Percentiles rank a stretch among this genome's conserved stretches.
phyloP scores from a whole-genome alignment of 2,888 invertebrate genomes.

The Andrena trimmerana region DNA sequence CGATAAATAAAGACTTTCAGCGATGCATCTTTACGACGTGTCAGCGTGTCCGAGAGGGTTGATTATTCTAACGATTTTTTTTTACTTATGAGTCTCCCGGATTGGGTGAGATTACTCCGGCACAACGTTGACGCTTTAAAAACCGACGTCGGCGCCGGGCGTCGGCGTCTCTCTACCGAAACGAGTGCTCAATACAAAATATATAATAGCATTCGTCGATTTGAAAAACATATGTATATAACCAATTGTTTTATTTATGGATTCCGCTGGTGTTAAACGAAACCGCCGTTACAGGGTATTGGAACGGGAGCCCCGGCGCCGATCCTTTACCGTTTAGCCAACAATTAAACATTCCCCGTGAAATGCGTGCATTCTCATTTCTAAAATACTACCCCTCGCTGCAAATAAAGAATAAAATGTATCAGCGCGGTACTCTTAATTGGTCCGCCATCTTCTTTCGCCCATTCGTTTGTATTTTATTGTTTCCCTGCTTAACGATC shows the following conservation, averaged over 20 bases:
- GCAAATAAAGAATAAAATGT: constrained; percentile 76
- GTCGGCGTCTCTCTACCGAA: constrained; percentile 82
- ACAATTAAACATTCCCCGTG: constrained; percentile 18
- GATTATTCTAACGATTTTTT: constrained; percentile 80
- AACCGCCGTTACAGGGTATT: neutral
- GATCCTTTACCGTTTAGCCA: constrained; percentile 11
- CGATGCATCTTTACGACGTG: constrained; percentile 68
- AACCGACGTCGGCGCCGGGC: constrained; percentile 82
- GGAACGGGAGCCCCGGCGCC: neutral
- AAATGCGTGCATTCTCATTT: constrained; percentile 30
- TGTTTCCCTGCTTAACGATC: neutral
- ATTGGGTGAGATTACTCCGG: constrained; percentile 81
- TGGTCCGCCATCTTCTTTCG: constrained; percentile 81
- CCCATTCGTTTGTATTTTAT: constrained; percentile 54
- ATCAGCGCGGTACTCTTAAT: constrained; percentile 79
- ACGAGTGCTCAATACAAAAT: constrained; percentile 84
- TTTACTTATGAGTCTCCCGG: constrained; percentile 79
- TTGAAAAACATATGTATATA: constrained; percentile 81
- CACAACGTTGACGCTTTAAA: constrained; percentile 80
- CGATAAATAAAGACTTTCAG: constrained; percentile 56
- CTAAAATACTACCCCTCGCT: constrained; percentile 46
- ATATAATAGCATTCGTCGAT: constrained; percentile 84
- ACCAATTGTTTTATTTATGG: constrained; percentile 81
- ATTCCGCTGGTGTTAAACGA: constrained; percentile 61
- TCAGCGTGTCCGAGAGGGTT: constrained; percentile 70